Percentiles rank a stretch among this genome's conserved stretches.
Evolutionary conservation across 1,140 invertebrate genomes (phyloP).

Genomic region (Aphis gossypii): DNA sequence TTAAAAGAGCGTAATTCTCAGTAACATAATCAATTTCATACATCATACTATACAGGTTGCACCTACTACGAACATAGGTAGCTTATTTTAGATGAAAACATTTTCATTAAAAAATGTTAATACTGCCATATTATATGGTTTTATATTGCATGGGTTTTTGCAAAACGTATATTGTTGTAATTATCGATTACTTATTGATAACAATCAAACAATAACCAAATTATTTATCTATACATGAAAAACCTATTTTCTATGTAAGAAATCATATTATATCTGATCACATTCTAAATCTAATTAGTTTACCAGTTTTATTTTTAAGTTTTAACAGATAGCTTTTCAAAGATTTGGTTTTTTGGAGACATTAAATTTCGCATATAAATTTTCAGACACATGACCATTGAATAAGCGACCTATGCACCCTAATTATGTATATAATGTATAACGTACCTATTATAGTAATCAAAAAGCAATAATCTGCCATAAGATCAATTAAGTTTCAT

Average conservation of each 20-base stretch:
- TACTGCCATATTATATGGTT: no score
- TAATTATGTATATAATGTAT: no score
- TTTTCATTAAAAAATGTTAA: no score
- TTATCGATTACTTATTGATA: no score
- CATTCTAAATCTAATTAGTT: background rate
- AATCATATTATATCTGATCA: background rate
- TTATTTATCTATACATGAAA: no score
- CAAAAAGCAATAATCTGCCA: background rate
- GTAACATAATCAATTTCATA: background rate
- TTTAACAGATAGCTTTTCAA: background rate
- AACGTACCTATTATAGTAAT: background rate
- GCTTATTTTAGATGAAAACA: no score
- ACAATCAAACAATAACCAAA: no score
- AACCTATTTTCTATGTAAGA: background rate
- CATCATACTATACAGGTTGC: background rate
- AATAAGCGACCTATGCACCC: background rate
- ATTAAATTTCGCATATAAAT: background rate
- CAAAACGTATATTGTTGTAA: no score
- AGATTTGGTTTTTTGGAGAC: no score
- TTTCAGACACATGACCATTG: background rate
- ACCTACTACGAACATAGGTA: no score
- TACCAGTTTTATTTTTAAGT: background rate
- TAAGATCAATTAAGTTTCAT: background rate
- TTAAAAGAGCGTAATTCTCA: background rate
- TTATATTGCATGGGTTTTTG: no score